Conservation (phyloP, 2,113 vertebrate genomes). For the Phylloscopus trochilus region DNA sequence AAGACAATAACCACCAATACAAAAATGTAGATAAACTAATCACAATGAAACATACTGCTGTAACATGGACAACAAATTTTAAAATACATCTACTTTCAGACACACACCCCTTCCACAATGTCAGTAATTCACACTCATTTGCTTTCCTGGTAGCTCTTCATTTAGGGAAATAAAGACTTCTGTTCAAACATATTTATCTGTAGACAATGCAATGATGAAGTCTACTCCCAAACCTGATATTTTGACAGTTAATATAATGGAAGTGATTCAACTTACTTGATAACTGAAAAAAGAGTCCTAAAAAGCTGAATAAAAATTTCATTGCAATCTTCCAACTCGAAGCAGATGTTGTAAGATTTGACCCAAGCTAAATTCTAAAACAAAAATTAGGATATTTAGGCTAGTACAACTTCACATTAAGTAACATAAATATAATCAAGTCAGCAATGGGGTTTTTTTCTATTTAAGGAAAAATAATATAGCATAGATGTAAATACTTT, state of each 20-base stretch:
- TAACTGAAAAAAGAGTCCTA: constrained; percentile 98
- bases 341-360: constrained; percentile 99
- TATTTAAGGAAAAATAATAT: not conserved
- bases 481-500: not conserved
- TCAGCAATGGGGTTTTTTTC: not conserved
- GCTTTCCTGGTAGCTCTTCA: not conserved
- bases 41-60: not conserved
- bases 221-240: not conserved
- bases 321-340: constrained; percentile 99
- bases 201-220: not conserved
- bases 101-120: not conserved
- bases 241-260: not conserved
- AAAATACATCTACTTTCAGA: not conserved
- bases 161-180: not conserved
- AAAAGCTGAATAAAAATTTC: constrained; percentile 99
- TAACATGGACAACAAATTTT: not conserved
- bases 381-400: constrained; percentile 46
- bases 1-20: not conserved
- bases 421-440: not conserved
- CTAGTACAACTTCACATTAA: constrained; percentile 27
- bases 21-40: not conserved
- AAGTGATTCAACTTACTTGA: constrained; percentile 87
- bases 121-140: not conserved
- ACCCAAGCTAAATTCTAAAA: constrained; percentile 98
- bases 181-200: not conserved